A percentile compares a stretch with the other conserved stretches of the same genome.
Evolutionary conservation across 2,113 vertebrate species (phyloP).

Genomic region (Rhinopomastus cyanomelas): DNA sequence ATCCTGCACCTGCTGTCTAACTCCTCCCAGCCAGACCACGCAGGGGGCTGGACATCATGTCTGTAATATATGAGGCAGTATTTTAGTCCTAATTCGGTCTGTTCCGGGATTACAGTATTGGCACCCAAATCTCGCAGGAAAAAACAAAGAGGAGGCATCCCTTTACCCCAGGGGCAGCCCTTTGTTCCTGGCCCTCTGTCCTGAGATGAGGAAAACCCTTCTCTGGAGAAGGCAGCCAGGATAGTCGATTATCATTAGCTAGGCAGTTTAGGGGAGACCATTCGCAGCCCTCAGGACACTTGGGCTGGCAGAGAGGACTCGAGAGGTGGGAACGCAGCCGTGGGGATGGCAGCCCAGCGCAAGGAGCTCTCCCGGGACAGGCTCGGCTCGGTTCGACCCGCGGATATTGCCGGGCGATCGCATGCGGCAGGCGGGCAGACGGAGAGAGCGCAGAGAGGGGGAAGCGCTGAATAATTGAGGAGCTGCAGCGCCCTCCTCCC

Average conservation of each 20-base stretch:
- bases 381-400: background rate
- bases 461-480: conserved; percentile 71
- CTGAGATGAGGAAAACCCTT: background rate
- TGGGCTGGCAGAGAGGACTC: background rate
- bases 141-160: background rate
- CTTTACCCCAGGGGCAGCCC: background rate
- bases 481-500: conserved; percentile 57
- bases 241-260: background rate
- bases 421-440: conserved; percentile 18
- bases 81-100: conserved; percentile 42
- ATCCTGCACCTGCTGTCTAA: background rate
- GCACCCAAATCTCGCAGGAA: background rate
- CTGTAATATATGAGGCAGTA: background rate
- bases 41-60: background rate
- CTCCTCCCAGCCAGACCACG: background rate
- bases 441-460: background rate
- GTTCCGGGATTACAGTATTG: background rate
- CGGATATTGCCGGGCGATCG: background rate
- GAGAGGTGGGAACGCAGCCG: background rate
- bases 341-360: background rate
- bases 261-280: background rate
- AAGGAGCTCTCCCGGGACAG: background rate
- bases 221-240: background rate
- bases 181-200: background rate
- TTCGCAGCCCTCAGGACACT: background rate